Conservation (phyloP, 2,888 invertebrate genomes). For the Drosophila rellima region DNA sequence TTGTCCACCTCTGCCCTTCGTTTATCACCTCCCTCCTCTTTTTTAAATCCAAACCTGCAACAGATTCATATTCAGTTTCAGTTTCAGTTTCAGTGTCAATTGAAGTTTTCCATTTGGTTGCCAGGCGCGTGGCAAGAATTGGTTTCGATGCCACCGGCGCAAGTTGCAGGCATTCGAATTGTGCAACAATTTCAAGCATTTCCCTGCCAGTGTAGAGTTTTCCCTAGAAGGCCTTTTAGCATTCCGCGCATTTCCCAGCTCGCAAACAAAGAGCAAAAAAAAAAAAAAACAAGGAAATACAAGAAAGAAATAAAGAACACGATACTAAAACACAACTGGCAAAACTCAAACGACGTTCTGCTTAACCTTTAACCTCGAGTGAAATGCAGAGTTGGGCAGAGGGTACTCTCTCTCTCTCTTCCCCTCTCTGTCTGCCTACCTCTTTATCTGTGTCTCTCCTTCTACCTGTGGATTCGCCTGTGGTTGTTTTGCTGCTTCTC, state of each 20-base stretch:
- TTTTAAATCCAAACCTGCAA: too few relatives aligned
- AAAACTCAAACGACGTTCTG: constrained; percentile 50
- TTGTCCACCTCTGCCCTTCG: neutral
- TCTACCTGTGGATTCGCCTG: constrained; percentile 47
- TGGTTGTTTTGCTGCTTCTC: constrained; percentile 13
- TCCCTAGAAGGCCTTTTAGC: constrained; percentile 58
- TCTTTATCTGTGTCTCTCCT: constrained; percentile 1
- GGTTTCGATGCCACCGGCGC: constrained; percentile 13
- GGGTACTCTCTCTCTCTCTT: neutral
- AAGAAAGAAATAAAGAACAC: constrained; percentile 19
- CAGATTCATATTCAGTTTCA: constrained; percentile 22
- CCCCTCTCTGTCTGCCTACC: neutral
- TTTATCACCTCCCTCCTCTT: neutral
- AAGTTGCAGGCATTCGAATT: constrained; percentile 18
- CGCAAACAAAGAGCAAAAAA: constrained; percentile 44
- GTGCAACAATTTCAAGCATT: constrained; percentile 62
- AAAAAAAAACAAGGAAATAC: constrained; percentile 11
- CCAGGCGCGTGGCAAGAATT: neutral
- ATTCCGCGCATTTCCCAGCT: constrained; percentile 68
- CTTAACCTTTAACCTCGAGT: constrained; percentile 56
- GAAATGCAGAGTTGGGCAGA: neutral
- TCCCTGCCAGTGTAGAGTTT: constrained; percentile 32
- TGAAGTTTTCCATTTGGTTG: constrained; percentile 42
- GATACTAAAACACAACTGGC: constrained; percentile 19
- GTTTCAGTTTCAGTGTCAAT: constrained; percentile 55